Base-by-base conservation (phyloP, 2,113 vertebrate species). In the Vimba vimba region DNA sequence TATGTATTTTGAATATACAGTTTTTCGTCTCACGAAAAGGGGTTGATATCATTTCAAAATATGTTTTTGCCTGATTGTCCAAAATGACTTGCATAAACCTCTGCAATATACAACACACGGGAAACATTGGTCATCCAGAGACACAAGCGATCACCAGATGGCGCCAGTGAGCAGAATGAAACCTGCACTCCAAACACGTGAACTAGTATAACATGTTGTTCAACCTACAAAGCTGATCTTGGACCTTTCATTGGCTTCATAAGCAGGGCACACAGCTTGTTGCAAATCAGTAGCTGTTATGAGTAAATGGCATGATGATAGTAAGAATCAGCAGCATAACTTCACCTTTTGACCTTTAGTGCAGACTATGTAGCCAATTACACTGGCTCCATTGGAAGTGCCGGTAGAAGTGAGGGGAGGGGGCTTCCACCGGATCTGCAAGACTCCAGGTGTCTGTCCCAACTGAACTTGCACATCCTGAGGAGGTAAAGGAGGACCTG, bases 321-420 rank as follows among this genome's bases (percentile, higher is more conserved):
- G 52, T 59, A 59, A n/a, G 23, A 62, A 79, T n/a, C 13, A 33
- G 45, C 39, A 39, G 17, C 6, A 30, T 50, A 25, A 39, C 19
- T 78, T 93, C 90, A 99, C 98, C 97, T 96, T 96, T 92, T 99
- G 97, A 88, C 97, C 97, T 90, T 96, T 97, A 64, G 96, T 97
- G 52, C 97, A 99, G 79, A 99, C 97, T 1, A 95, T 95, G 0
- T 98, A 99, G 87, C 98, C 98, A 0, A 97, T 97, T 43, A 99
- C 98, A 0, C 33, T 96, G 87, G 98, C 98, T 0, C 97, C 98
- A 0, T 98, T 98, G 78, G 98, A 99, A n/a, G 97, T 96, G 83
- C 98, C 97, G 0, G 95, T 92, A 25, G 96, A 88, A 0, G 96
- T 96, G 92, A 99, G 95, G 0, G 84, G 60, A 0, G 97, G 97